Evolutionary conservation across 2,113 vertebrate genomes (phyloP).

Genomic region (Neodontobutis hainanensis): DNA sequence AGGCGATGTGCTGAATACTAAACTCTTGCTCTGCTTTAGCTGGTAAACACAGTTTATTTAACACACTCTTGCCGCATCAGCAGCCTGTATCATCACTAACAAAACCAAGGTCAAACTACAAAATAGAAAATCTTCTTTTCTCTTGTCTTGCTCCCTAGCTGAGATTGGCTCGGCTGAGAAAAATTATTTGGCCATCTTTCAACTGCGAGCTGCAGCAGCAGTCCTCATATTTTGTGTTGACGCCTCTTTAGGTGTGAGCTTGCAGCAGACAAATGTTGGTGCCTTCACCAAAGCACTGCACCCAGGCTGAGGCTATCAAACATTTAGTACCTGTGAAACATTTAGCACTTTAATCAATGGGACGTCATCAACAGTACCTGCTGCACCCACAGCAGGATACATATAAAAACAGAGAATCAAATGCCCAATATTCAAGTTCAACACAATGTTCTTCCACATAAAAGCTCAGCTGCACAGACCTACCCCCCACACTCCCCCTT

Average conservation of each 20-base stretch:
- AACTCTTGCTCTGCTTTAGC: slow-evolving; percentile 17
- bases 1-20: slow-evolving; percentile 12
- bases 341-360: slow-evolving; percentile 42
- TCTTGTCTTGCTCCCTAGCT: slow-evolving; percentile 7
- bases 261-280: slow-evolving; percentile 16
- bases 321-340: slow-evolving; percentile 52
- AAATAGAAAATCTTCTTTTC: slow-evolving; percentile 21
- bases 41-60: slow-evolving; percentile 41
- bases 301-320: slow-evolving; percentile 34
- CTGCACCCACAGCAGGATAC: background rate
- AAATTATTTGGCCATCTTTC: slow-evolving; percentile 36
- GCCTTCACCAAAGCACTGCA: slow-evolving; percentile 13
- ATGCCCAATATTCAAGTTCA: slow-evolving; percentile 11
- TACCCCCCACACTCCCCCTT: slow-evolving; percentile 7
- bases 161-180: slow-evolving; percentile 11
- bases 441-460: slow-evolving; percentile 8
- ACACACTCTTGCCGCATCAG: slow-evolving; percentile 28
- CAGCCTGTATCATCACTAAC: slow-evolving; percentile 33
- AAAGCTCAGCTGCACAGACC: slow-evolving; percentile 18
- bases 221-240: slow-evolving; percentile 24
- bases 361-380: slow-evolving; percentile 9
- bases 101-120: slow-evolving; percentile 42
- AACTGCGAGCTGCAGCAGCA: background rate
- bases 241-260: slow-evolving; percentile 28
- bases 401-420: background rate